Conservation (phyloP, 2,113 vertebrate species). For the Nannospalax galili region DNA sequence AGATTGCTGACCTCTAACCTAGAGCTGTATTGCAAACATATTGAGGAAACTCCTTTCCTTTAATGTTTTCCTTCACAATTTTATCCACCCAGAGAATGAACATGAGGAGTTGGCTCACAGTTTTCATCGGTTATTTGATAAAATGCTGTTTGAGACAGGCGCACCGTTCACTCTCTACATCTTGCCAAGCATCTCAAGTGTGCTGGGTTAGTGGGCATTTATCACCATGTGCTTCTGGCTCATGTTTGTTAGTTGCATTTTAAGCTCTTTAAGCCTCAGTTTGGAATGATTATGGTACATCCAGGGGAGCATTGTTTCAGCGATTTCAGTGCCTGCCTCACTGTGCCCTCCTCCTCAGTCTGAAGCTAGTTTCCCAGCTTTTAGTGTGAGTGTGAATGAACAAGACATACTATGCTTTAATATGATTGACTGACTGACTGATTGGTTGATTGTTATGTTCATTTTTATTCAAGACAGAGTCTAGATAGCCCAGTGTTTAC, state of each 20-base stretch:
- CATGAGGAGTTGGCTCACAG: neutral
- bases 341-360: neutral
- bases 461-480: too few relatives aligned
- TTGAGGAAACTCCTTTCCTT: neutral
- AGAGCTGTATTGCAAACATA: neutral
- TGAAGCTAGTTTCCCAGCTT: neutral
- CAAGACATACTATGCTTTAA: neutral
- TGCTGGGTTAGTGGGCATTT: fast-evolving
- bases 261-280: neutral
- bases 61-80: neutral
- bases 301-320: neutral
- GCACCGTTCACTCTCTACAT: too few relatives aligned
- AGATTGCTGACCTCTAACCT: neutral
- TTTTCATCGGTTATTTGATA: neutral
- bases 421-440: too few relatives aligned
- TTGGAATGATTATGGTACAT: neutral
- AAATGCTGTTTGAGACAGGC: neutral
- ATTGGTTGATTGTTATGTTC: too few relatives aligned
- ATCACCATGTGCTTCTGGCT: neutral
- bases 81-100: neutral
- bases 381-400: neutral
- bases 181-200: neutral
- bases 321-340: neutral
- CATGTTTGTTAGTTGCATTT: neutral
- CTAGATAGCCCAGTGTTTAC: too few relatives aligned